These are phyloP conservation scores for Deroplatys truncata DNA, from an alignment of 2,888 invertebrate genomes.

Conservation along the genomic window DNA sequence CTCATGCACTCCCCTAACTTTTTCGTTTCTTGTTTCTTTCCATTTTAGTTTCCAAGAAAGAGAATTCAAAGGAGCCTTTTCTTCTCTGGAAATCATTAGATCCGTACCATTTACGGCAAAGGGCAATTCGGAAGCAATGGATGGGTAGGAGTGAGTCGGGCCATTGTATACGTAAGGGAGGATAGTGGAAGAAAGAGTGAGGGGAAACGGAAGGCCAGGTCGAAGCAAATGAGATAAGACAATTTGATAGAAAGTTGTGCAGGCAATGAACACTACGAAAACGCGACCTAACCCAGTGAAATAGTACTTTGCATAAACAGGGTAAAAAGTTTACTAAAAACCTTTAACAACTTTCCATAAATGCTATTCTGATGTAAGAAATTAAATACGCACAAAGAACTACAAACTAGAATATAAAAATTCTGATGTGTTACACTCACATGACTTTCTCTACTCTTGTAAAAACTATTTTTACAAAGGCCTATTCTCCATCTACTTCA, in stretches of 20 bases:
- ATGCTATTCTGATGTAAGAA: no score
- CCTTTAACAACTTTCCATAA: no score
- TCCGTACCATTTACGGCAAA: constrained; percentile 20
- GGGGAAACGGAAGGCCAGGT: background rate
- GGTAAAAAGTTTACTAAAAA: no score
- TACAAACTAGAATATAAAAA: no score
- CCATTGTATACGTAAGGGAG: background rate
- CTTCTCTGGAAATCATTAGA: constrained; percentile 12
- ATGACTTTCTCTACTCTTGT: no score
- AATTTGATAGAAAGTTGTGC: constrained; percentile 3
- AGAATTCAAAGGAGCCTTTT: background rate
- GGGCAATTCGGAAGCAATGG: constrained; percentile 1
- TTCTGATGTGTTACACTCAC: no score
- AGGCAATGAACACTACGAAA: background rate
- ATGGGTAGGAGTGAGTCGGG: background rate
- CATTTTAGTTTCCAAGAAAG: background rate
- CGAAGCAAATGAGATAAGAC: background rate
- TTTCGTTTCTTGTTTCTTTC: background rate
- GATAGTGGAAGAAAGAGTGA: background rate
- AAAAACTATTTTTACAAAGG: no score
- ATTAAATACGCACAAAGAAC: no score
- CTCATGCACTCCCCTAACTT: background rate
- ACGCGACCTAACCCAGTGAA: background rate
- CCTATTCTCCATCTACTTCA: no score
- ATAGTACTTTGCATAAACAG: background rate